These are phyloP conservation scores for Cebuella pygmaea DNA, from an alignment of 2,797 vertebrate genomes.

Conservation along the genomic window DNA sequence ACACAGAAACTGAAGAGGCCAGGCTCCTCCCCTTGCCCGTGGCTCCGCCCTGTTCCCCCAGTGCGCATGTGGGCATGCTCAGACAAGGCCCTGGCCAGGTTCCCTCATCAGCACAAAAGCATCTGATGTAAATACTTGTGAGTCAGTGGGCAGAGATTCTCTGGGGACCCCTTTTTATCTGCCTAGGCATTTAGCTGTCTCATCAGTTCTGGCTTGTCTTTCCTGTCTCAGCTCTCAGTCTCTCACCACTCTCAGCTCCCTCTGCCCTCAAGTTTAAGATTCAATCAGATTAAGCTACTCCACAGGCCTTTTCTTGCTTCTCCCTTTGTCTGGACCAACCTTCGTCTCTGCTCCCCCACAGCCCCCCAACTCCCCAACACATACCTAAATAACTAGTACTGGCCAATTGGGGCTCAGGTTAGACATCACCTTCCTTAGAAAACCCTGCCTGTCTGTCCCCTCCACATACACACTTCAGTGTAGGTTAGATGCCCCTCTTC, in stretches of 20 bases:
- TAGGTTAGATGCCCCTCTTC: background rate
- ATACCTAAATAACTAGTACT: background rate
- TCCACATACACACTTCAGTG: background rate
- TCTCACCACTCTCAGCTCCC: background rate
- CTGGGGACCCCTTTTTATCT: background rate
- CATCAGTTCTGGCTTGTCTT: background rate
- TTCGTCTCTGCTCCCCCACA: background rate
- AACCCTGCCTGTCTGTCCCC: background rate
- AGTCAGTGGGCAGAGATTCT: background rate
- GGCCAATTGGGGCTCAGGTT: background rate
- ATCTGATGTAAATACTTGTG: background rate
- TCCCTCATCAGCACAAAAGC: background rate
- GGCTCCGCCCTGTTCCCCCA: background rate
- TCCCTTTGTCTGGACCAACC: background rate
- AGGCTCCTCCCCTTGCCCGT: background rate
- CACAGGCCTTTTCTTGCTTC: background rate
- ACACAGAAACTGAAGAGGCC: background rate
- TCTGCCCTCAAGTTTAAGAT: constrained; percentile 19
- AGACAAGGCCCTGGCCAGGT: background rate
- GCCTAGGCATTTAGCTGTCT: background rate
- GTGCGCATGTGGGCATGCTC: background rate
- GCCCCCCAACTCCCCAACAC: background rate
- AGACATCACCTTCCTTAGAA: background rate
- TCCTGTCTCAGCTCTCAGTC: background rate
- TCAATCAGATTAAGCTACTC: background rate